These are phyloP conservation scores for Falco punctatus DNA, from an alignment of 2,113 vertebrate genomes.

Conservation along the genomic window DNA sequence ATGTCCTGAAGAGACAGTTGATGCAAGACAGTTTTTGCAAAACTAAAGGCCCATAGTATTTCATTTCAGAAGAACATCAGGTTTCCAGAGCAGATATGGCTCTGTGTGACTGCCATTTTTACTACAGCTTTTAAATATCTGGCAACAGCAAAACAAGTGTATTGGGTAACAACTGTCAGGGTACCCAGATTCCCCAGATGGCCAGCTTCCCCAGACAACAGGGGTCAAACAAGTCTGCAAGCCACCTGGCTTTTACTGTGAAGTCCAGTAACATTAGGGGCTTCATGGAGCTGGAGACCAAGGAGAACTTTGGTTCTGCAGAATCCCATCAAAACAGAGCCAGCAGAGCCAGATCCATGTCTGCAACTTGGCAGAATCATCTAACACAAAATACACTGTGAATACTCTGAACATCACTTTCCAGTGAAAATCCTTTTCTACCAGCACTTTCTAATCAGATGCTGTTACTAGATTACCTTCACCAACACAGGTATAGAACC, in stretches of 20 bases:
- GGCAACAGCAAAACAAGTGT: background rate
- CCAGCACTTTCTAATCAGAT: background rate
- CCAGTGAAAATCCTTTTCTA: background rate
- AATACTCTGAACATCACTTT: background rate
- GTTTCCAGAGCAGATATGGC: background rate
- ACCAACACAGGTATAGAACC: background rate
- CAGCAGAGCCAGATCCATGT: background rate
- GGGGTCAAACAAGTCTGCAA: background rate
- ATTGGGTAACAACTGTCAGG: background rate
- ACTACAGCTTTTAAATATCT: background rate
- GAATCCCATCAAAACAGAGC: background rate
- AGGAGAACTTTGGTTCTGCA: background rate
- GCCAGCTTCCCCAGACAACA: background rate
- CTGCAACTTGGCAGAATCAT: background rate
- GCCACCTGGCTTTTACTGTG: background rate
- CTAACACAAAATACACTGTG: background rate
- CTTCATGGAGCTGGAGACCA: background rate
- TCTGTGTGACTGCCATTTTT: background rate
- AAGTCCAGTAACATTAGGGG: background rate
- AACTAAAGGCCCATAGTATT: background rate
- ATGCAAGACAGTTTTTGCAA: background rate
- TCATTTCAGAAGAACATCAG: background rate
- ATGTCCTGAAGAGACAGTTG: background rate
- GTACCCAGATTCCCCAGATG: background rate
- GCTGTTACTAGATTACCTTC: background rate